A percentile compares a stretch with the other conserved stretches of the same genome.
phyloP scores from a whole-genome alignment of 1,140 invertebrate genomes.

The Drosophila bipectinata region DNA sequence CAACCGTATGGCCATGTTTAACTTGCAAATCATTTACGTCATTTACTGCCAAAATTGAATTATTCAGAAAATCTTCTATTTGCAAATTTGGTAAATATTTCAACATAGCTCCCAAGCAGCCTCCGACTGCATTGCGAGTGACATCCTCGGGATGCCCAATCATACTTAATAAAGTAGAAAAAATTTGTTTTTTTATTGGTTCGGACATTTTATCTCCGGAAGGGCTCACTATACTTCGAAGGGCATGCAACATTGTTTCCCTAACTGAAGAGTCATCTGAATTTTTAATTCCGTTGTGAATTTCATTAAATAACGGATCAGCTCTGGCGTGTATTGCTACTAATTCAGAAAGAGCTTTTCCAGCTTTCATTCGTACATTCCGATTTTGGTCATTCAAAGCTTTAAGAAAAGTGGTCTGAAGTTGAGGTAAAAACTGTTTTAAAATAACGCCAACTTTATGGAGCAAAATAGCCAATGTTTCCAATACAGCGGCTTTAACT shows the following conservation, averaged over 20 bases:
- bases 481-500: slow-evolving; percentile 97
- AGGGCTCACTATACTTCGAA: slow-evolving; percentile 91
- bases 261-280: slow-evolving; percentile 92
- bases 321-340: slow-evolving; percentile 95
- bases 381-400: slow-evolving; percentile 95
- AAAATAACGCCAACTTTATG: slow-evolving; percentile 95
- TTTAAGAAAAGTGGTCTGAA: slow-evolving; percentile 99
- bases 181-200: slow-evolving; percentile 90
- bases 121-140: slow-evolving; percentile 91
- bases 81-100: slow-evolving; percentile 90
- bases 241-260: slow-evolving; percentile 96
- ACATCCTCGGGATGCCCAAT: slow-evolving; percentile 92
- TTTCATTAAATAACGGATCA: slow-evolving; percentile 95
- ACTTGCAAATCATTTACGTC: slow-evolving; percentile 89
- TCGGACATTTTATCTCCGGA: slow-evolving; percentile 96
- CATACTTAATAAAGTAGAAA: slow-evolving; percentile 88
- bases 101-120: slow-evolving; percentile 94
- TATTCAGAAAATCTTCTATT: slow-evolving; percentile 89
- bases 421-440: slow-evolving; percentile 98
- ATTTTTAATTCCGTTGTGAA: slow-evolving; percentile 93
- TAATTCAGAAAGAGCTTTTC: slow-evolving; percentile 93
- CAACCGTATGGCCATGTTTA: slow-evolving; percentile 92
- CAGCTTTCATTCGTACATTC: slow-evolving; percentile 94
- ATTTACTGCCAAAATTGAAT: slow-evolving; percentile 89
- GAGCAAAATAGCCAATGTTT: slow-evolving; percentile 96